Base-by-base conservation (phyloP, 2,888 invertebrate species). In the Tetranychus truncatus region DNA sequence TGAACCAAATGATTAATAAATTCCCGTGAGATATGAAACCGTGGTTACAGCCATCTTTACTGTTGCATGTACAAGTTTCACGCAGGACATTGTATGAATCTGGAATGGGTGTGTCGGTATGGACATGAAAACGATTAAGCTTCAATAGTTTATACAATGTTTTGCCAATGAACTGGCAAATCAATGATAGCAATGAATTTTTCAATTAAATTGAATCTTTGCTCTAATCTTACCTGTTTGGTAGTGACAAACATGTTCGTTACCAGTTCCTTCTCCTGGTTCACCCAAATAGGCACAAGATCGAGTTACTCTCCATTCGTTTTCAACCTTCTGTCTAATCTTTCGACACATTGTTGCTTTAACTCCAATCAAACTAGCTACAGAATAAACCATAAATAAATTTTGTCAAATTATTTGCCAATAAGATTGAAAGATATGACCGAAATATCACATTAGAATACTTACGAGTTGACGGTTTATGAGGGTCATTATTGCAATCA, bases 261-360 rank as follows among this genome's bases (percentile, higher is more conserved):
- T 93, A 0, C 92, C 91, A 6, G 77, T 77, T 80, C 87, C 88
- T 74, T 94, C 90, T 0, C 94, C 94, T 0, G 92, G 91, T 79
- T 92, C 92, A 0, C 94, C 94, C 81, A 94, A 86, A 81, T 89
- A 92, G 0, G 93, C 94, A 83, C 94, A 95, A 81, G 89, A 89
- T 77, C 93, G 86, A 81, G 91, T 89, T 83, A 91, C 92, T 76
- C 91, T 86, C 93, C 93, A 93, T 81, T 90, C 88, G 7, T 92
- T 92, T 81, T 90, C 87, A 18, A 91, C 91, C 88, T 94, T 94
- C 82, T 93, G 93, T 76, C 93, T 85, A 76, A 91, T 91, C 86
- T 94, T 94, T 71, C 93, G 86, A 82, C 94, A 94, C 91, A 94
- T 91, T 15, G 89, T 90, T 0, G 93, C 87, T 71, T 85, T 85